Evolutionary conservation across 2,797 vertebrate species (phyloP), one percentile per base, ranked within the genome.

Genomic region (Parauchenoglanis punctatus): DNA sequence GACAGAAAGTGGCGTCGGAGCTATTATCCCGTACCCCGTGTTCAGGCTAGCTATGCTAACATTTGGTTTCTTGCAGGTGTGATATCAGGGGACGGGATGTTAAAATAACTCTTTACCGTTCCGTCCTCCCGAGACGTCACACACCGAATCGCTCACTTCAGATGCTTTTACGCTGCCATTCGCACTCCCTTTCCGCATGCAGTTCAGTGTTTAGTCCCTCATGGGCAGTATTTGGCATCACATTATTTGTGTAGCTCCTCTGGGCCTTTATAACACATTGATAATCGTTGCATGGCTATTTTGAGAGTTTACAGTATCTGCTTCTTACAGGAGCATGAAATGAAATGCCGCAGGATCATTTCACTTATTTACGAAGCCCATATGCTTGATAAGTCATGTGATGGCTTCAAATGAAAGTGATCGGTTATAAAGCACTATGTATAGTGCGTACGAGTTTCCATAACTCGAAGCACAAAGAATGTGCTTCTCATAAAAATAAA

Each of bases 81-180:
- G 52, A 78, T 28, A 18, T 31, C 75, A 7, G 49, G 49, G 8
- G 59, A 65, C 25, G 10, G 13, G 35, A 65, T 46, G 44, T 65
- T 65, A 46, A 63, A 82, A 82, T 82, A 82, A 65, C 59, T 82
- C 13, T 23, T 82, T 4, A 52, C 44, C 59, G 65, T 31, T 25
- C 17, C 0, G 28, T 40, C 31, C 75, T 40, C 72, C 18, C 7
- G 58, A 85, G 58, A 65, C 58, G 3, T 31, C 59, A 25, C 56
- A 63, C 72, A 52, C 56, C 25, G 28, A 59, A 81, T 65, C 15
- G 44, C 44, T 82, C 15, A 20, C 31, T 58, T 80, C 31, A 31
- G 4, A 18, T 18, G 40, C 44, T 13, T 25, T 46, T 17, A 13
- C 15, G 8, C 11, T 23, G 72, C 72, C 7, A 58, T 61, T 81